phyloP scores from a whole-genome alignment of 64 coral and sea anemone genomes.

The Trachythela sp. region DNA sequence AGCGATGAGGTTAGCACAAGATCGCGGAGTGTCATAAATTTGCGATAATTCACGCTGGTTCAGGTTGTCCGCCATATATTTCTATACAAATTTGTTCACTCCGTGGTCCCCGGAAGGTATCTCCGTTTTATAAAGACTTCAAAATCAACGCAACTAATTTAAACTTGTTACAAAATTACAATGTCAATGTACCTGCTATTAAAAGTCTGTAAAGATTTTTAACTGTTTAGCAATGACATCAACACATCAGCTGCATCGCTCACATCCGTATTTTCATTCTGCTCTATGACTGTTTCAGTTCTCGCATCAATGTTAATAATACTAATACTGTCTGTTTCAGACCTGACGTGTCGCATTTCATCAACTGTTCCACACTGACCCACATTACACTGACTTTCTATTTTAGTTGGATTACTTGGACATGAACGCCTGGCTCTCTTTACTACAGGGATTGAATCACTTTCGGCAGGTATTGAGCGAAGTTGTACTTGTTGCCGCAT shows the following conservation, averaged over 20 bases:
- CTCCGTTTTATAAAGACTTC: too few relatives aligned
- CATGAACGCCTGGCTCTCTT: too few relatives aligned
- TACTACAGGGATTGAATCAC: background rate
- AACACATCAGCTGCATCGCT: background rate
- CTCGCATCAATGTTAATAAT: background rate
- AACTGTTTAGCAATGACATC: background rate
- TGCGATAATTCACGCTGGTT: too few relatives aligned
- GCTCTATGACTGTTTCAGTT: background rate
- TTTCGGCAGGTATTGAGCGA: background rate
- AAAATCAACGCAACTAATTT: background rate
- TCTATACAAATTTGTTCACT: too few relatives aligned
- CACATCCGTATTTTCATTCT: background rate
- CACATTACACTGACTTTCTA: background rate
- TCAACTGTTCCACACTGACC: background rate
- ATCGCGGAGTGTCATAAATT: too few relatives aligned
- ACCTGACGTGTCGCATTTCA: background rate
- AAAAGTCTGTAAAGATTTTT: background rate
- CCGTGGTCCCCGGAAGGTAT: too few relatives aligned
- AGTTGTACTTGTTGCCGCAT: background rate
- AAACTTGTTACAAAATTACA: background rate
- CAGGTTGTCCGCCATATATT: too few relatives aligned
- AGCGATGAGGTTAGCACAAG: too few relatives aligned
- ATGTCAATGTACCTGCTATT: background rate
- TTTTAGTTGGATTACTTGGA: background rate
- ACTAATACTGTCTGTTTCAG: background rate